Percentiles rank a stretch among this genome's conserved stretches.
These are phyloP conservation scores for Ellobium chinense DNA, from an alignment of 2,888 invertebrate genomes.

Conservation along the genomic window DNA sequence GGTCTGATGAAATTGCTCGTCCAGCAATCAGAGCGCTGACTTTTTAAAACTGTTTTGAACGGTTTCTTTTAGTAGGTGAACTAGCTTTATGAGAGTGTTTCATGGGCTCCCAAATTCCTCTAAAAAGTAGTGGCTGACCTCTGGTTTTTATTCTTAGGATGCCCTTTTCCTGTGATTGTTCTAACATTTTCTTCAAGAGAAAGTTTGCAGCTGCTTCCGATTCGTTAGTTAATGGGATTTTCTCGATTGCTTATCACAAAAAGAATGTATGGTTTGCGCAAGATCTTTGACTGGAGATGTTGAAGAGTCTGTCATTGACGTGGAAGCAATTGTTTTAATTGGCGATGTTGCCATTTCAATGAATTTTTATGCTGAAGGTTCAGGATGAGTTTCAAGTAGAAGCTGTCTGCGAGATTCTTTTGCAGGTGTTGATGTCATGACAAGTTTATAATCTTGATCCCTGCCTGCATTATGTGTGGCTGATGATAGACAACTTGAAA, in stretches of 20 bases:
- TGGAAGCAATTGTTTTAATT: neutral
- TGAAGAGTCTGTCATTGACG: neutral
- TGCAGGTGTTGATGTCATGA: neutral
- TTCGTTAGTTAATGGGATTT: neutral
- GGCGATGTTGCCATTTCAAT: neutral
- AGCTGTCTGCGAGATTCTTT: neutral
- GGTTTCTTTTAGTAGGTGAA: neutral
- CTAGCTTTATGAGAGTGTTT: neutral
- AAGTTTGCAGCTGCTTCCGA: neutral
- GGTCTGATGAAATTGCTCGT: neutral
- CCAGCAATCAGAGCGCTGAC: neutral
- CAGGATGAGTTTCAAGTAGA: neutral
- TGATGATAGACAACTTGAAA: neutral
- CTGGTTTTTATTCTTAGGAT: neutral
- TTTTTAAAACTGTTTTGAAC: neutral
- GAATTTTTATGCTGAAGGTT: neutral
- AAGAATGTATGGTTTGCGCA: neutral
- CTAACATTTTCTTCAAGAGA: neutral
- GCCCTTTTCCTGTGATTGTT: neutral
- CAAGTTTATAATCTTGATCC: neutral
- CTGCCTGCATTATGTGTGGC: neutral
- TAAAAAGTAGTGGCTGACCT: neutral
- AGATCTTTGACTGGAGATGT: neutral
- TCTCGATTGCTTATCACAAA: neutral
- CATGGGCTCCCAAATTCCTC: neutral